Evolutionary conservation across 2,888 invertebrate species (phyloP), one percentile per base, ranked within the genome.

Genomic region (Crioceris asparagi): DNA sequence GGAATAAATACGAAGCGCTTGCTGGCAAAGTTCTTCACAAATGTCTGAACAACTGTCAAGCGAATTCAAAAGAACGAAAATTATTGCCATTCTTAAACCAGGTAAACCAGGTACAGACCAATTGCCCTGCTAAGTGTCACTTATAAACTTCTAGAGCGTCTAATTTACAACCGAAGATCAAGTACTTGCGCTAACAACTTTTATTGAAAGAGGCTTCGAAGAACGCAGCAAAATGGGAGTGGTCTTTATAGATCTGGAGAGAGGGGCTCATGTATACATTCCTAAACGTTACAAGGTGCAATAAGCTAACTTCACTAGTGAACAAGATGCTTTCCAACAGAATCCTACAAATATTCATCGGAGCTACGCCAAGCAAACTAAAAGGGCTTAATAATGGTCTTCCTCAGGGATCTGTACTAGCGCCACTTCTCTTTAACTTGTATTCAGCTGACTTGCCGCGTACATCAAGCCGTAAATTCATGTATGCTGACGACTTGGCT

Each of bases 221-320:
- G n/a, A n/a, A n/a, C n/a, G n/a, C n/a, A n/a, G n/a, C n/a, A n/a
- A n/a, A n/a, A 29, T 11, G 29, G 29, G 29, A 29, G 14, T 29
- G 14, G 29, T 29, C 29, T 29, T 29, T 11, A 29, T 21, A 21
- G 21, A 21, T 8, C 21, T 21, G 21, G 21, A 21, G 21, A 21
- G 29, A 6, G 29, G 29, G 29, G 29, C 29, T 29, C 6, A 29
- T 29, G 29, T 29, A 29, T 29, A 29, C n/a, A 29, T 29, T 29
- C 11, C 29, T 29, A 11, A 29, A 29, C 11, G 29, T 11, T 11
- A 29, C 29, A 29, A 29, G 29, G 29, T 29, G 6, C 29, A 12
- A 29, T 11, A 29, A 11, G 11, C 11, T 6, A 29, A 11, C 29
- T 8, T n/a, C 29, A 29, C 29, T 29, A 6, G 11, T 29, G 6